Percentiles rank a stretch among this genome's conserved stretches.
Conservation (phyloP, 2,888 invertebrate species). For the Colostygia pectinataria region DNA sequence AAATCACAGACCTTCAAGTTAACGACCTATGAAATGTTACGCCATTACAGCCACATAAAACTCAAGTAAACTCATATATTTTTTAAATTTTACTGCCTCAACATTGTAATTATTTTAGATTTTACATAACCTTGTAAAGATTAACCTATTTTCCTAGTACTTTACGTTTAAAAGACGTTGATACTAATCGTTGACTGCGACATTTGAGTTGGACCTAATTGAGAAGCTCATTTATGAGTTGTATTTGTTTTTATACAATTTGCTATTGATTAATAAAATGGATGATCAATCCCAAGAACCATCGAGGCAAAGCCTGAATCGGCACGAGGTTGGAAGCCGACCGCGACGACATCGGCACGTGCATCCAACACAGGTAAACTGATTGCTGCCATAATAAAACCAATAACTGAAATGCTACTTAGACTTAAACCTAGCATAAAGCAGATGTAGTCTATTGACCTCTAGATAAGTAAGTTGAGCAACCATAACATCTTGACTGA, state of each 20-base stretch:
- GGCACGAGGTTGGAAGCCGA: constrained; percentile 43
- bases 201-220: too few species aligned
- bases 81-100: not conserved
- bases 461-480: constrained; percentile 12
- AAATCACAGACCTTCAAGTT: constrained; percentile 14
- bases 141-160: constrained; percentile 21
- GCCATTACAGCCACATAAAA: constrained; percentile 11
- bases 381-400: constrained; percentile 23
- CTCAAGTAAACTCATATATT: constrained; percentile 2
- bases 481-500: too few species aligned
- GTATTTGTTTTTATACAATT: too few species aligned
- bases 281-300: constrained; percentile 8
- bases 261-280: constrained; percentile 12
- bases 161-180: too few species aligned
- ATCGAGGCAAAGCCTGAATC: constrained; percentile 26
- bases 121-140: constrained; percentile 10
- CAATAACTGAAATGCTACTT: constrained; percentile 16
- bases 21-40: constrained; percentile 19
- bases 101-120: not conserved
- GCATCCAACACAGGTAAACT: constrained; percentile 34
- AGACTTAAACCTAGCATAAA: not conserved
- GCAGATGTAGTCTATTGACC: constrained; percentile 23
- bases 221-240: too few species aligned
- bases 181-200: too few species aligned
- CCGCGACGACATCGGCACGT: constrained; percentile 40